These are phyloP conservation scores for Drosophila prosaltans DNA, from an alignment of 1,140 invertebrate genomes.

Conservation along the genomic window DNA sequence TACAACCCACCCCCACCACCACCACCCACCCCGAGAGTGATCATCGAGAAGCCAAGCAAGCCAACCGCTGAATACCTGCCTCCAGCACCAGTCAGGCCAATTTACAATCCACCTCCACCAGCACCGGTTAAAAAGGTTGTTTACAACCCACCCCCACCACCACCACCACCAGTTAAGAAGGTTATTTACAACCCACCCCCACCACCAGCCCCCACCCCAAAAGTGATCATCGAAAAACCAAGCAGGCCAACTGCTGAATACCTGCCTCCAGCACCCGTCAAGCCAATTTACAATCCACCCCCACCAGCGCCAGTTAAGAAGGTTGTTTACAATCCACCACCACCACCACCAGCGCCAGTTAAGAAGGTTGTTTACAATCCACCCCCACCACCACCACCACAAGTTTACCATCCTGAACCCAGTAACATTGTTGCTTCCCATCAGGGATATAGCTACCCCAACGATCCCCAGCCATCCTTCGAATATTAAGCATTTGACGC, in stretches of 20 bases:
- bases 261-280: background rate
- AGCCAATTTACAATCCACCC: constrained; percentile 42
- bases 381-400: constrained; percentile 26
- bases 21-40: constrained; percentile 1
- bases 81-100: constrained; percentile 12
- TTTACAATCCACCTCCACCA: constrained; percentile 29
- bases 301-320: constrained; percentile 20
- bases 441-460: constrained; percentile 75
- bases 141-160: constrained; percentile 33
- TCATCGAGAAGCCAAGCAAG: background rate
- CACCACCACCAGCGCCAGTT: constrained; percentile 34
- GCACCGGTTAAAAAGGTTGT: constrained; percentile 1
- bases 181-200: constrained; percentile 34
- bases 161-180: constrained; percentile 37
- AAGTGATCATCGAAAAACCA: background rate
- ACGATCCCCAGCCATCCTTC: constrained; percentile 77
- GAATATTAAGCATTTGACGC: constrained; percentile 50
- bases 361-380: constrained; percentile 42
- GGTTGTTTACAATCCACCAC: constrained; percentile 23
- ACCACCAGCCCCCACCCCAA: constrained; percentile 22
- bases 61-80: constrained; percentile 34
- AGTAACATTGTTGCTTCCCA: constrained; percentile 7
- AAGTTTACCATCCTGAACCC: constrained; percentile 22
- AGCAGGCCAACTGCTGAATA: background rate
- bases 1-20: constrained; percentile 22